Base-by-base conservation (phyloP, 2,888 invertebrate species). In the Pyrochroa serraticornis region DNA sequence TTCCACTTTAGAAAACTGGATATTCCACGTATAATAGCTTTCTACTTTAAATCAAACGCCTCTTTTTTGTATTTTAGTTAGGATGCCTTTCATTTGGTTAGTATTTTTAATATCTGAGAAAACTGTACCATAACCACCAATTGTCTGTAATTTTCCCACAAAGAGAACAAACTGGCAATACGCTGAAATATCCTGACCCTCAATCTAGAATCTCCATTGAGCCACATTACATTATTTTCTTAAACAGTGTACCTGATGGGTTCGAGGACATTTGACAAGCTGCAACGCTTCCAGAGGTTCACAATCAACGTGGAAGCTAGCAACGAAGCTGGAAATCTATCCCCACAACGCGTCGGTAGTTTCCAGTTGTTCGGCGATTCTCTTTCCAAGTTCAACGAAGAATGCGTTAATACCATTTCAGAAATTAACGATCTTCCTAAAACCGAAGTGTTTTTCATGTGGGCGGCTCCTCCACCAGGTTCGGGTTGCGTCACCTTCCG, bases 401-500 rank as follows among this genome's bases (percentile, higher is more conserved):
- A 87, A 65, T 96, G 96, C 79, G 86, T 90, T 22, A 93, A 94
- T 75, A 90, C 95, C 0, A 86, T 96, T 1, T 84, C 89, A 0
- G 93, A 95, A 74, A 86, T 89, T 0, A 90, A 91, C 61, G 87
- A 89, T 69, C 81, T 89, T 50, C 87, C 88, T 6, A 95, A 95
- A 79, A 89, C 90, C 0, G 91, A 92, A 74, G 86, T 95, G 6
- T 90, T 90, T 74, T 90, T 94, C 61, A 87, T 92, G 84, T 97
- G 97, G 96, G 90, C 88, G 43, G 93, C 96, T 8, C 96, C 97
- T 0, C 85, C 88, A 8, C 81, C 88, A 6, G 92, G 92, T 2
- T 89, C 91, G 0, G 94, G 95, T 61, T 97, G 96, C 76, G 88
- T 95, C 34, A 84, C 90, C 30, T 87, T 97, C 73, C 93, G 91